A percentile compares a stretch with the other conserved stretches of the same genome.
phyloP scores from a whole-genome alignment of 2,797 vertebrate genomes.

The Ctenopoma kingsleyae region DNA sequence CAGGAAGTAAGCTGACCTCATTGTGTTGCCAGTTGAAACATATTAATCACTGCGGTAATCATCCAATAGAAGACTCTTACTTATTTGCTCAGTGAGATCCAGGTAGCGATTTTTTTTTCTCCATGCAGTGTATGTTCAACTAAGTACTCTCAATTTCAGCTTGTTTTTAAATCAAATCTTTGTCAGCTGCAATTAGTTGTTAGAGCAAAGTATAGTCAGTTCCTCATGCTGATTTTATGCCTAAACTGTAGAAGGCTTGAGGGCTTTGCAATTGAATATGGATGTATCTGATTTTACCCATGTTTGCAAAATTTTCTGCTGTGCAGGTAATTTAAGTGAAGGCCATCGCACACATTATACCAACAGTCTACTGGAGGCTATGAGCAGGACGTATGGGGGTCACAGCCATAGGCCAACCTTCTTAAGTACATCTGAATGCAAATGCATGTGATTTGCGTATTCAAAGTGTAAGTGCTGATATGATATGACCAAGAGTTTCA shows the following conservation, averaged over 20 bases:
- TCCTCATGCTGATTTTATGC: slow-evolving; percentile 38
- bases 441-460: slow-evolving; percentile 54
- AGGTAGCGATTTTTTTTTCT: too few species aligned
- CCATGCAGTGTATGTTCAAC: background rate
- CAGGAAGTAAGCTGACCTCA: too few species aligned
- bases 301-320: slow-evolving; percentile 65
- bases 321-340: slow-evolving; percentile 58
- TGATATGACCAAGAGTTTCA: slow-evolving; percentile 56
- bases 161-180: background rate
- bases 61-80: too few species aligned
- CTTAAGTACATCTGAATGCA: slow-evolving; percentile 63
- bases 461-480: slow-evolving; percentile 64
- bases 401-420: slow-evolving; percentile 56
- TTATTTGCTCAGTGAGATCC: too few species aligned
- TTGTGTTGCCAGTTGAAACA: too few species aligned
- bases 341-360: slow-evolving; percentile 61
- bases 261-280: slow-evolving; percentile 58
- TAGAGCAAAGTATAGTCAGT: background rate
- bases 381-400: slow-evolving; percentile 23
- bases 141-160: background rate
- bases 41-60: too few species aligned
- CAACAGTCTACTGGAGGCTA: slow-evolving; percentile 16
- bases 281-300: slow-evolving; percentile 61
- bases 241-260: slow-evolving; percentile 25
- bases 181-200: slow-evolving; percentile 1